These are phyloP conservation scores for Psittacula derbiana DNA, from an alignment of 2,797 vertebrate genomes.

Conservation along the genomic window DNA sequence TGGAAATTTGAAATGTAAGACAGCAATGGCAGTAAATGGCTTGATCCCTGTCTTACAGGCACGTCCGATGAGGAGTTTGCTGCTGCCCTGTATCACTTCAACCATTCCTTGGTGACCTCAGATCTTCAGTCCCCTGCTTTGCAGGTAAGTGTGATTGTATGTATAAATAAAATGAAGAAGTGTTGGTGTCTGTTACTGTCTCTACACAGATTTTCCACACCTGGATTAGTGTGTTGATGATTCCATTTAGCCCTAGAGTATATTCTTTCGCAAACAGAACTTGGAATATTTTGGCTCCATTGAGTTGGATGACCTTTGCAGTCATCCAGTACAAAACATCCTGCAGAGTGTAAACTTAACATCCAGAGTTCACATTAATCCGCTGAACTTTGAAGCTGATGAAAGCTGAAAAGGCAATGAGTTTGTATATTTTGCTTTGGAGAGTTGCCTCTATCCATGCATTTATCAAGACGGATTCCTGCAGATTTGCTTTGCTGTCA, in stretches of 20 bases:
- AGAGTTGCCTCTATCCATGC: not conserved
- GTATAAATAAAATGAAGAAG: not conserved
- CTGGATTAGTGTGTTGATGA: not conserved
- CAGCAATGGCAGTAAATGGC: not conserved
- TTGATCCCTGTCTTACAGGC: conserved; percentile 70
- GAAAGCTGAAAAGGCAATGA: not conserved
- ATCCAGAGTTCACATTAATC: not conserved
- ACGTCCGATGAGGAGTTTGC: conserved; percentile 96
- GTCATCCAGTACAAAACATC: not conserved
- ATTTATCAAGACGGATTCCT: not conserved
- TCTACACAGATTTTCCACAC: rapidly evolving
- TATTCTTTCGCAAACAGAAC: not conserved
- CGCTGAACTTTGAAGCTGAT: not conserved
- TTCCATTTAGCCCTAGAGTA: not conserved
- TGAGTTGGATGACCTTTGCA: not conserved
- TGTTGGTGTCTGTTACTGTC: not conserved
- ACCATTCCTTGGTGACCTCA: conserved; percentile 96
- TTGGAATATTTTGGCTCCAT: not conserved
- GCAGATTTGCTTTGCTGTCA: not conserved
- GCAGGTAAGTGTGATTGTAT: conserved; percentile 79
- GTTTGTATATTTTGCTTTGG: not conserved
- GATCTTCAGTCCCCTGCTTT: conserved; percentile 94
- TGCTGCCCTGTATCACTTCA: conserved; percentile 95
- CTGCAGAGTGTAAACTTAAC: not conserved
- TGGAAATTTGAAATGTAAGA: not conserved